phyloP scores from a whole-genome alignment of 2,888 invertebrate genomes.

The Cosmorhoe ocellata region DNA sequence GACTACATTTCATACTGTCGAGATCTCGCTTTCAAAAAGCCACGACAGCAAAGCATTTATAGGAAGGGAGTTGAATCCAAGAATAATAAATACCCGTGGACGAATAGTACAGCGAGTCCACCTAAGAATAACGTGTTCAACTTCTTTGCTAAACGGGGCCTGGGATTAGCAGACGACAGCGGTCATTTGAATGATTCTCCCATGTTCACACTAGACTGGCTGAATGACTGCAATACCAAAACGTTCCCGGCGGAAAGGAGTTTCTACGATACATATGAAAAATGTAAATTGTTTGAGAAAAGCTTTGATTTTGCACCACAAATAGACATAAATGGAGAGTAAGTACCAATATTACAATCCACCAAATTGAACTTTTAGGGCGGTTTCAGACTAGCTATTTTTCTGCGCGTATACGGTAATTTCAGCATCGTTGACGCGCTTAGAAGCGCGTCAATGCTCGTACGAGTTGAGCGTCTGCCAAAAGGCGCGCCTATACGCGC shows the following conservation, averaged over 20 bases:
- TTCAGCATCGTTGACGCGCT: no score
- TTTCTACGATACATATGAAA: constrained; percentile 62
- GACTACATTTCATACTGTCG: constrained; percentile 63
- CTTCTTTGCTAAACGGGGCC: constrained; percentile 62
- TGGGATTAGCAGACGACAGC: constrained; percentile 54
- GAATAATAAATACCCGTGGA: constrained; percentile 73
- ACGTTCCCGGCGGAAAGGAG: constrained; percentile 62
- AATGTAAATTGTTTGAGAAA: constrained; percentile 61
- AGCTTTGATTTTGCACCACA: constrained; percentile 40
- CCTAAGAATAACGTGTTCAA: constrained; percentile 57
- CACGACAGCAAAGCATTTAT: constrained; percentile 43
- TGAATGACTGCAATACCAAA: constrained; percentile 59
- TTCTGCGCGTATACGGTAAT: no score
- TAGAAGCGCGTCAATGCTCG: no score
- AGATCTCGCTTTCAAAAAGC: constrained; percentile 58
- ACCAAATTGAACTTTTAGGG: no score
- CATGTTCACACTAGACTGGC: constrained; percentile 52
- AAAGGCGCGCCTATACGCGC: no score
- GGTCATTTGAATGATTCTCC: constrained; percentile 52
- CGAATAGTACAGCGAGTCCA: constrained; percentile 59
- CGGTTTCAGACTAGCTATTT: no score
- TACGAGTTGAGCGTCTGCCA: no score
- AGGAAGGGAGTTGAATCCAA: constrained; percentile 60
- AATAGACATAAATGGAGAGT: constrained; percentile 46
- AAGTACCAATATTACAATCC: constrained; percentile 37